Conservation (phyloP, 2,797 vertebrate genomes). For the Lycodopsis pacificus region DNA sequence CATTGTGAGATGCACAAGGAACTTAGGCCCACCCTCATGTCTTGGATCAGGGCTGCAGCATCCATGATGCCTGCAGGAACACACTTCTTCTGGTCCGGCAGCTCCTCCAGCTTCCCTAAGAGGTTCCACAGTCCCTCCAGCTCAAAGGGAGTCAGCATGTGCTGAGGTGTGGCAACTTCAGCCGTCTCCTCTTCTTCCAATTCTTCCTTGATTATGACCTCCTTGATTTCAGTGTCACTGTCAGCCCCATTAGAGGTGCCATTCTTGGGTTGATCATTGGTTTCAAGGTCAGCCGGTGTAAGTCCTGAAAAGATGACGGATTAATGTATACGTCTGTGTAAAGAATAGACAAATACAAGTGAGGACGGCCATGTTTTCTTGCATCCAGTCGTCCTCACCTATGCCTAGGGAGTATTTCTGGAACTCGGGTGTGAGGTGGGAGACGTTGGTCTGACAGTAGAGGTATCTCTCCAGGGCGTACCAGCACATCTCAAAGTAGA, state of each 20-base stretch:
- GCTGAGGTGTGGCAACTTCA: slow-evolving; percentile 50
- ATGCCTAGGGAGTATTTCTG: slow-evolving; percentile 95
- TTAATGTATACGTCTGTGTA: neutral
- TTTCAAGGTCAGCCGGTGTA: slow-evolving; percentile 81
- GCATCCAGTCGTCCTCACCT: slow-evolving; percentile 82
- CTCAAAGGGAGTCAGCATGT: slow-evolving; percentile 91
- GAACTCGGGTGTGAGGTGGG: slow-evolving; percentile 95
- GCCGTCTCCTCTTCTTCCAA: slow-evolving; percentile 56
- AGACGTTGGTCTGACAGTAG: slow-evolving; percentile 93
- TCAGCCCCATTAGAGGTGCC: slow-evolving; percentile 53
- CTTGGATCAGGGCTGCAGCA: slow-evolving; percentile 89
- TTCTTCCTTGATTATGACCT: slow-evolving; percentile 28
- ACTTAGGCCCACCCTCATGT: slow-evolving; percentile 87
- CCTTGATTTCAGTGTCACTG: slow-evolving; percentile 65
- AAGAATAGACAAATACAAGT: neutral
- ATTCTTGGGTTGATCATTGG: slow-evolving; percentile 29
- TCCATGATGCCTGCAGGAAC: slow-evolving; percentile 92
- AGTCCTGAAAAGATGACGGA: slow-evolving; percentile 83
- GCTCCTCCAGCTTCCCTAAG: slow-evolving; percentile 93
- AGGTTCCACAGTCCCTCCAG: slow-evolving; percentile 95
- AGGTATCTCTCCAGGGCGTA: slow-evolving; percentile 97
- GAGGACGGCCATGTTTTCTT: neutral
- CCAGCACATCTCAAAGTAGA: slow-evolving; percentile 99
- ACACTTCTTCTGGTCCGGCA: slow-evolving; percentile 95
- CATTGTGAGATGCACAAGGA: neutral